phyloP scores from a whole-genome alignment of 2,888 invertebrate species.

The Xylocampa areola region DNA sequence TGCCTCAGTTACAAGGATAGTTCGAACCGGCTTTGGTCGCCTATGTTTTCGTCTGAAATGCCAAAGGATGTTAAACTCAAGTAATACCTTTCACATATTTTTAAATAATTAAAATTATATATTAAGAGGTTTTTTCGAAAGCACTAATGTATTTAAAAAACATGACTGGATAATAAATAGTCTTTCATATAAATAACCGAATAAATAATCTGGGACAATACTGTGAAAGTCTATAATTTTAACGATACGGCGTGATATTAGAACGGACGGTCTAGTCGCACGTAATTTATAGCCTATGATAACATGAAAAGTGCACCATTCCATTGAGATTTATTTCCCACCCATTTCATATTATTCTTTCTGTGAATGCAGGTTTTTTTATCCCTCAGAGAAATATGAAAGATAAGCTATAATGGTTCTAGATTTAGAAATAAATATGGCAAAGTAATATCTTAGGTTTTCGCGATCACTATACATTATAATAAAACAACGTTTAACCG shows the following conservation, averaged over 20 bases:
- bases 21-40: neutral
- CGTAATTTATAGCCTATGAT: slow-evolving; percentile 54
- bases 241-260: slow-evolving; percentile 23
- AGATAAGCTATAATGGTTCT: slow-evolving; percentile 12
- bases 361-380: slow-evolving; percentile 17
- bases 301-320: slow-evolving; percentile 57
- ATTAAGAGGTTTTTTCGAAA: no score
- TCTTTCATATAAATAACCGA: no score
- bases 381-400: slow-evolving; percentile 4
- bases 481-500: no score
- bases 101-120: no score
- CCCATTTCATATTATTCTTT: slow-evolving; percentile 38
- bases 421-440: neutral
- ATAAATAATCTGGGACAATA: slow-evolving; percentile 22
- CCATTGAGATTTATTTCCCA: slow-evolving; percentile 47
- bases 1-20: neutral
- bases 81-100: no score
- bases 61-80: no score
- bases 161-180: slow-evolving; percentile 9
- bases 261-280: slow-evolving; percentile 25
- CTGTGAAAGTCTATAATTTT: slow-evolving; percentile 38
- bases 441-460: no score
- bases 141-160: neutral
- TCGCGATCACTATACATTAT: no score
- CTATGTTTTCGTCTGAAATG: no score